A percentile compares a stretch with the other conserved stretches of the same genome.
Evolutionary conservation across 2,888 invertebrate species (phyloP).

Genomic region (Mesorhabditis spiculigera): DNA sequence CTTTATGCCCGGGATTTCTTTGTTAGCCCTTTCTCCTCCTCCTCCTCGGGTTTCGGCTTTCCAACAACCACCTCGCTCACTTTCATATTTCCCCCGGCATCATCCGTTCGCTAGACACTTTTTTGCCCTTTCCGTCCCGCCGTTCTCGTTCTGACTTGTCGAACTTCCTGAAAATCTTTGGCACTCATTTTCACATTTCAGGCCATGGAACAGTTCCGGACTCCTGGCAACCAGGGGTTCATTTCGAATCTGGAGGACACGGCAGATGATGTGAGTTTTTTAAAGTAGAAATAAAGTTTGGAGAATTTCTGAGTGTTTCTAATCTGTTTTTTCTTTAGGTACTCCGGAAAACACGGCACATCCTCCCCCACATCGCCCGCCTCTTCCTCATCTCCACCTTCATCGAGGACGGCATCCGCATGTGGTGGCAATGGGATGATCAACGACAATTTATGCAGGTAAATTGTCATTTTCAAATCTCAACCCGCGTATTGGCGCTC

Average conservation of each 20-base stretch:
- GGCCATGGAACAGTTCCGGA: slow-evolving; percentile 42
- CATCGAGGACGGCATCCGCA: slow-evolving; percentile 94
- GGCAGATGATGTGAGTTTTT: slow-evolving; percentile 52
- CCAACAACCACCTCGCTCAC: neutral
- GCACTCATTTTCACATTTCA: neutral
- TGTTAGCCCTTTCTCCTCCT: no score
- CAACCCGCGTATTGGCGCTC: no score
- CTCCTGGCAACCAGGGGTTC: slow-evolving; percentile 35
- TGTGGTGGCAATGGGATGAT: slow-evolving; percentile 83
- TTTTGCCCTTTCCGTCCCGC: slow-evolving; percentile 12
- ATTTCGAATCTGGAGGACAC: slow-evolving; percentile 48
- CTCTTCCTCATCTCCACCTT: slow-evolving; percentile 96
- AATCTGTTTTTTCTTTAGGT: slow-evolving; percentile 39
- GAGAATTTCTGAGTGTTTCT: neutral
- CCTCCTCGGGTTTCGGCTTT: slow-evolving; percentile 8
- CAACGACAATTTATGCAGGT: slow-evolving; percentile 60
- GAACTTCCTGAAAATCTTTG: neutral
- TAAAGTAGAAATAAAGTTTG: neutral
- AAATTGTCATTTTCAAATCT: neutral
- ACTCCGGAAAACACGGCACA: slow-evolving; percentile 60
- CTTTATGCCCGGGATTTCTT: no score
- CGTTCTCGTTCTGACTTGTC: no score
- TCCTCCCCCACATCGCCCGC: slow-evolving; percentile 90
- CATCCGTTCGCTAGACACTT: neutral
- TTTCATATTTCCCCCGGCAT: slow-evolving; percentile 7